Percentiles rank a stretch among this genome's conserved stretches.
Evolutionary conservation across 2,113 vertebrate species (phyloP).

Genomic region (Pungitius pungitius): DNA sequence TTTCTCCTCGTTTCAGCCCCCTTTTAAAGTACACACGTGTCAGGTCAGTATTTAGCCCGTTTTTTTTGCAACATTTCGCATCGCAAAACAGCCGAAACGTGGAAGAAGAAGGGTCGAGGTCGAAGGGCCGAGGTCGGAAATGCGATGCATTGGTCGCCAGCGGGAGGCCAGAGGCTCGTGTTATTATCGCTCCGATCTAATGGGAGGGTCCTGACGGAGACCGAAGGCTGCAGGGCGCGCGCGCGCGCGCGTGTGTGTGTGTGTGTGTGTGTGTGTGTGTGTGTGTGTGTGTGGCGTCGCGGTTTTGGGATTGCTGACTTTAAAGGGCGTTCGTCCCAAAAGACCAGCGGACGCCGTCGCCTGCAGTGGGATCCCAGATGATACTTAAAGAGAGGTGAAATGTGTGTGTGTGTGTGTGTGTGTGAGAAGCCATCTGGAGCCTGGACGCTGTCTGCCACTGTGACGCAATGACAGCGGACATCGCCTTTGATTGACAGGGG

Average conservation of each 20-base stretch:
- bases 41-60: no score
- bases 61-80: constrained; percentile 14
- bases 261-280: no score
- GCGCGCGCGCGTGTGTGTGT: no score
- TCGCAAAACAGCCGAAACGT: constrained; percentile 19
- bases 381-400: constrained; percentile 40
- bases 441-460: constrained; percentile 41
- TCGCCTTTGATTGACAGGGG: constrained; percentile 64
- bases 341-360: constrained; percentile 34
- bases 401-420: constrained; percentile 31
- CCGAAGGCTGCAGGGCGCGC: constrained; percentile 25
- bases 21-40: no score
- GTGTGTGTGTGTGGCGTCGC: neutral
- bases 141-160: constrained; percentile 51
- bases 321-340: constrained; percentile 58
- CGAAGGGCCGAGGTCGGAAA: no score
- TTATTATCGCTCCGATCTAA: constrained; percentile 41
- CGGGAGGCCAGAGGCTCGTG: constrained; percentile 48
- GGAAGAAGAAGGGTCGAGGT: no score
- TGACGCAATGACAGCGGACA: constrained; percentile 54
- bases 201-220: constrained; percentile 42
- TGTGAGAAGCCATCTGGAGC: constrained; percentile 61
- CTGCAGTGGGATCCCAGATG: constrained; percentile 35
- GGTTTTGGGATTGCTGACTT: constrained; percentile 39
- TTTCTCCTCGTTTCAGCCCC: no score